phyloP scores from a whole-genome alignment of 2,113 vertebrate genomes.

The Toxotes jaculatrix region DNA sequence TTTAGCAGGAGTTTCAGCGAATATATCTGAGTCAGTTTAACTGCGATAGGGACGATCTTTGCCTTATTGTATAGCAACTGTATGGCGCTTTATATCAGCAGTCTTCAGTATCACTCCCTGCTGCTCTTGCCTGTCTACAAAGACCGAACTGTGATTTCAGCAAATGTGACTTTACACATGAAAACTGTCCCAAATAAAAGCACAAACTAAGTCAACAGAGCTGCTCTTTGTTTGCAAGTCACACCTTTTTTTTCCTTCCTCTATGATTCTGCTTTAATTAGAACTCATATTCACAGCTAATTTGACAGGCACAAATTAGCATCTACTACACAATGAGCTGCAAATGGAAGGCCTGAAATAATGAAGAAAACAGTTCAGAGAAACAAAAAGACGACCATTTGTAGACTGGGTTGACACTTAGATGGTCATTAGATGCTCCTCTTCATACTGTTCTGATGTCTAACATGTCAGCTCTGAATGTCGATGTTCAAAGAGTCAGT shows the following conservation, averaged over 20 bases:
- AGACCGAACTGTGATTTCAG: constrained; percentile 17
- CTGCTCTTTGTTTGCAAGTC: constrained; percentile 38
- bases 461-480: constrained; percentile 43
- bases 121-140: constrained; percentile 8
- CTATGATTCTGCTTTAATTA: constrained; percentile 51
- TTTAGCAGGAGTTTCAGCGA: constrained; percentile 23
- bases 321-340: constrained; percentile 44
- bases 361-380: constrained; percentile 11
- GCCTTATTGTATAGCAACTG: not conserved
- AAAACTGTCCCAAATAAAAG: constrained; percentile 48
- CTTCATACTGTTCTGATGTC: constrained; percentile 34
- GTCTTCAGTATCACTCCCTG: not conserved
- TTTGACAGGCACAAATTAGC: constrained; percentile 54
- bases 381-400: constrained; percentile 35
- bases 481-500: constrained; percentile 60
- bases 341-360: constrained; percentile 19
- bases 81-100: constrained; percentile 7
- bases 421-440: constrained; percentile 54
- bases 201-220: constrained; percentile 35
- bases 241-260: constrained; percentile 7
- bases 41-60: not conserved
- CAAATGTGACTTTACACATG: constrained; percentile 34
- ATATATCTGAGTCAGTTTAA: constrained; percentile 29
- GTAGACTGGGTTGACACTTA: constrained; percentile 31
- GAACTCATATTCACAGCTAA: constrained; percentile 34